Evolutionary conservation across 2,797 vertebrate genomes (phyloP).

Genomic region (Merluccius polli): DNA sequence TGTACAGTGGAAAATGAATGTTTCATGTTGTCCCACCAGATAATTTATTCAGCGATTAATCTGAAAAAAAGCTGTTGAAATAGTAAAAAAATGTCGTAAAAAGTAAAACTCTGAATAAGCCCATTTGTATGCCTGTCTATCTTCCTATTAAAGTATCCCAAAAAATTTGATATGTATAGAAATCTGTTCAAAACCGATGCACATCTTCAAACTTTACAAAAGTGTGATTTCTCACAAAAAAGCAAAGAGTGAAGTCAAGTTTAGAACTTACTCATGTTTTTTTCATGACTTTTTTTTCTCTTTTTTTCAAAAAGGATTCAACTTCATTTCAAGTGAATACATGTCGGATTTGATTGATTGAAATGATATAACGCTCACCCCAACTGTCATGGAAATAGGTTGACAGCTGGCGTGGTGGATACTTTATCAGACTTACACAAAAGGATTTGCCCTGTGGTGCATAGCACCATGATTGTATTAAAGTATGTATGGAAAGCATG

Average conservation of each 20-base stretch:
- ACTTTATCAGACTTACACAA: constrained; percentile 74
- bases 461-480: constrained; percentile 63
- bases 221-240: constrained; percentile 31
- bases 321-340: constrained; percentile 65
- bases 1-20: background rate
- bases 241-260: constrained; percentile 29
- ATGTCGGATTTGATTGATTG: constrained; percentile 76
- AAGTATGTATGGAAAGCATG: constrained; percentile 53
- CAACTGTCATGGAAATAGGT: constrained; percentile 65
- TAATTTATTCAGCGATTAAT: background rate
- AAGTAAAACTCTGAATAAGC: background rate
- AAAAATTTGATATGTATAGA: background rate
- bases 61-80: background rate
- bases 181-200: background rate
- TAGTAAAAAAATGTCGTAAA: background rate
- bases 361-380: constrained; percentile 62
- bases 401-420: constrained; percentile 72
- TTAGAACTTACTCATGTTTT: constrained; percentile 44
- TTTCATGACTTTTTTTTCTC: constrained; percentile 54
- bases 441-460: constrained; percentile 65
- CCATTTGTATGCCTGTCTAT: background rate
- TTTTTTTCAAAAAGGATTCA: constrained; percentile 48
- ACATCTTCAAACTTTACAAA: constrained; percentile 27
- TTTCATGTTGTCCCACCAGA: background rate
- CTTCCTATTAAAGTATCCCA: background rate